These are phyloP conservation scores for Gephyroberyx darwinii DNA, from an alignment of 2,797 vertebrate species.

Conservation along the genomic window DNA sequence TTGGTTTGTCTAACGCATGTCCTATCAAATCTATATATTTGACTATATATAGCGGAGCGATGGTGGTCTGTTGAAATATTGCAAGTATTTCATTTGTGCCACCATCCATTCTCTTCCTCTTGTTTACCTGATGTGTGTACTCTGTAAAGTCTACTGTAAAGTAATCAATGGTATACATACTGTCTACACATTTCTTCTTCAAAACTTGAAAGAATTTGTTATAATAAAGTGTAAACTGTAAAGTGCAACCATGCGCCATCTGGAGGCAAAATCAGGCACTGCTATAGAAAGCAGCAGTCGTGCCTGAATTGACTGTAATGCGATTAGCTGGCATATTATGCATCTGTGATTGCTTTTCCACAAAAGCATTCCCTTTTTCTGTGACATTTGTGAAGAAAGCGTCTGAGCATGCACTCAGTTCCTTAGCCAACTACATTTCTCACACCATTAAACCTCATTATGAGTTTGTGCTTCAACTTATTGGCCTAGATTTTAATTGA, in stretches of 20 bases:
- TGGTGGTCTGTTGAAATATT: conserved; percentile 71
- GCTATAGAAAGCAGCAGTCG: conserved; percentile 30
- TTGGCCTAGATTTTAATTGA: conserved; percentile 41
- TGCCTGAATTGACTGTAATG: conserved; percentile 62
- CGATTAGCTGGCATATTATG: conserved; percentile 65
- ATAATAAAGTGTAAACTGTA: conserved; percentile 4
- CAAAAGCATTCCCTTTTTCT: conserved; percentile 44
- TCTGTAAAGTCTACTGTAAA: conserved; percentile 42
- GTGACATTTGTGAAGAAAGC: conserved; percentile 50
- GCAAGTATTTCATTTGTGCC: conserved; percentile 60
- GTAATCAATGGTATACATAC: conserved; percentile 48
- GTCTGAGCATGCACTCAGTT: conserved; percentile 43
- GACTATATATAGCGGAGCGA: conserved; percentile 74
- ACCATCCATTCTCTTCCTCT: conserved; percentile 55
- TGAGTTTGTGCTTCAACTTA: conserved; percentile 35
- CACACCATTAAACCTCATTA: conserved; percentile 45
- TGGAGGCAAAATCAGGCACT: conserved; percentile 50
- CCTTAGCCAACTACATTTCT: conserved; percentile 28
- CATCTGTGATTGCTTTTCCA: conserved; percentile 63
- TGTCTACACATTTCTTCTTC: conserved; percentile 25
- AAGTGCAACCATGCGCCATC: conserved; percentile 65
- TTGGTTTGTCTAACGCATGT: conserved; percentile 62
- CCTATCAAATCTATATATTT: conserved; percentile 73
- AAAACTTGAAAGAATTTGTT: conserved; percentile 13
- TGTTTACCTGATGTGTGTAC: conserved; percentile 60